These are phyloP conservation scores for Peucedramus taeniatus DNA, from an alignment of 2,113 vertebrate species.

Conservation along the genomic window DNA sequence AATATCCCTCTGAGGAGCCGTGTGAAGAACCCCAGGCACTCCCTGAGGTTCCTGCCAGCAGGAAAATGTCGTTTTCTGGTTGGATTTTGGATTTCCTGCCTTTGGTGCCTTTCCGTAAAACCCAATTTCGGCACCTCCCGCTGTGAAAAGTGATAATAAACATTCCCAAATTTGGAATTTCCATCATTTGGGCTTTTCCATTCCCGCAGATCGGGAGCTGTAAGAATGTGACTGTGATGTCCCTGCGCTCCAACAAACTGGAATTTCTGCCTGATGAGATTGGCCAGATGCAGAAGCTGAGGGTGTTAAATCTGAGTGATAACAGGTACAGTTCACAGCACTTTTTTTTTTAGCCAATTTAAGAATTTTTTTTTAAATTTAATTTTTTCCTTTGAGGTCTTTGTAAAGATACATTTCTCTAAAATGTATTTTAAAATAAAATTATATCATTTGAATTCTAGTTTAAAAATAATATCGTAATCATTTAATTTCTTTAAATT, in stretches of 20 bases:
- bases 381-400: neutral
- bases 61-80: fast-evolving
- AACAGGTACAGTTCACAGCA: slow-evolving; percentile 84
- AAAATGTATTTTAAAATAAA: neutral
- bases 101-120: neutral
- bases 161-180: neutral
- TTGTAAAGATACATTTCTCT: neutral
- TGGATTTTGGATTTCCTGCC: neutral
- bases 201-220: slow-evolving; percentile 91
- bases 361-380: neutral
- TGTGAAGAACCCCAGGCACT: fast-evolving
- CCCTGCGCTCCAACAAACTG: slow-evolving; percentile 94
- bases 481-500: neutral
- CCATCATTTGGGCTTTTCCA: neutral
- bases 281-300: slow-evolving; percentile 97
- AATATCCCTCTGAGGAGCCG: neutral
- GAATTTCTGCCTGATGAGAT: slow-evolving; percentile 98
- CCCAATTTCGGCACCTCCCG: neutral
- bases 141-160: neutral
- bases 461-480: fast-evolving
- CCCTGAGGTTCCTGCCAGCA: neutral
- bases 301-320: slow-evolving; percentile 95
- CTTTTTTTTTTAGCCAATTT: neutral
- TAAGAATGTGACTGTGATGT: slow-evolving; percentile 97
- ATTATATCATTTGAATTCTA: neutral